Base-by-base conservation (phyloP, 2,797 vertebrate species). In the Sphaeramia orbicularis region DNA sequence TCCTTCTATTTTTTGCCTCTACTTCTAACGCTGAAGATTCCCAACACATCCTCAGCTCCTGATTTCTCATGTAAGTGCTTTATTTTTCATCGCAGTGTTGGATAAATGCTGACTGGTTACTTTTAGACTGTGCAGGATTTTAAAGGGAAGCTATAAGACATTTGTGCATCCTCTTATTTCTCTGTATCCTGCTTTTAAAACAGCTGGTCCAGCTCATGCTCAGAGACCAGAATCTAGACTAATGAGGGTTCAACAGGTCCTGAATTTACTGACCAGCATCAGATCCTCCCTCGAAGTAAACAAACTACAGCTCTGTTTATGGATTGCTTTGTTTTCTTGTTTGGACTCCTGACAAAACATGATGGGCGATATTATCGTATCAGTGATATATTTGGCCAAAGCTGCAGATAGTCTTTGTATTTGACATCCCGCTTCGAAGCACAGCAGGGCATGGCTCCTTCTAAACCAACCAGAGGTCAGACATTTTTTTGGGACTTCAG, bases 1-100 rank as follows among this genome's bases (percentile, higher is more conserved):
- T 83, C 61, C 50, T 61, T 86, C 40, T 55, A 62, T 65, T 60
- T 83, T 52, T 62, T 91, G 40, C 66, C 24, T 44, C 53, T 90
- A 15, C 63, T 91, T 32, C 57, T 91, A 61, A 57, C 76, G 60
- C 61, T 90, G 74, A 76, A 53, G 70, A 69, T 41, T 4, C 68
- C 42, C 15, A 43, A 38, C 0, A 37, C 40, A 4, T 38, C 36
- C 0, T 76, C 83, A 0, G 88, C 90, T 69, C 93, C 91, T 1
- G 91, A 95, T 79, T 93, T 94, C 72, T 89, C 93, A 37, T 24
- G 94, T 95, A 86, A 94, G 93, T 93, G 63, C 21, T 54, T 69
- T 37, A 24, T 64, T 73, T 62, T 76, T 57, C 0, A 1, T 36
- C 13, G 58, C 14, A 1, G 15, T 52, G 41, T 37, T 36, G 13